phyloP scores from a whole-genome alignment of 1,140 invertebrate species.

The Caenorhabditis briggsae region DNA sequence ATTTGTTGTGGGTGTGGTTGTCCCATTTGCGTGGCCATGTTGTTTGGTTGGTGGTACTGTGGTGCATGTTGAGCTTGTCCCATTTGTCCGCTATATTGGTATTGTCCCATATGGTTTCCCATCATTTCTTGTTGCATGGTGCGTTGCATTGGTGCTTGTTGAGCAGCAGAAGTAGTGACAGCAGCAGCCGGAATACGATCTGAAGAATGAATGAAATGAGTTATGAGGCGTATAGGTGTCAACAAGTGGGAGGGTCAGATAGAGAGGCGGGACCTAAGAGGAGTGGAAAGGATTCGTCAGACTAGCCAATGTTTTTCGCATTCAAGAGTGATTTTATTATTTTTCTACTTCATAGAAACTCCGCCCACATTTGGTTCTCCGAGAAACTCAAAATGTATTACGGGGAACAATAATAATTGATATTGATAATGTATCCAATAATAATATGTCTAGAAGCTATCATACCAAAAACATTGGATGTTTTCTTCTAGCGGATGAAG shows the following conservation, averaged over 20 bases:
- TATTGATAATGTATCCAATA: not conserved
- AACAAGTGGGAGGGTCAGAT: constrained; percentile 28
- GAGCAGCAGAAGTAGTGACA: not conserved
- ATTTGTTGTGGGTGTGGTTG: constrained; percentile 25
- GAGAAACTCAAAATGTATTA: too few species aligned
- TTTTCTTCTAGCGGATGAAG: not conserved
- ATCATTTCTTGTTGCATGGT: constrained; percentile 41
- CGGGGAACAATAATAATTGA: too few species aligned
- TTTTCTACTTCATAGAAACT: not conserved
- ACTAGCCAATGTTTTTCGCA: constrained; percentile 31
- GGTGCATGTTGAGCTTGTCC: constrained; percentile 24
- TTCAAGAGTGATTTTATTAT: constrained; percentile 43
- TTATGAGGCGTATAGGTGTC: constrained; percentile 30
- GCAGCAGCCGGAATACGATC: constrained; percentile 11
- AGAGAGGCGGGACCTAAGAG: constrained; percentile 18
- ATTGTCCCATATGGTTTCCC: constrained; percentile 39
- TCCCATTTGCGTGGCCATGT: constrained; percentile 37
- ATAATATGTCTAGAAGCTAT: not conserved
- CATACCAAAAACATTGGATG: not conserved
- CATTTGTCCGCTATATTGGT: not conserved
- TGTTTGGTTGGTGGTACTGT: not conserved
- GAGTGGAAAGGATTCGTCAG: not conserved
- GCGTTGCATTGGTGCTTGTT: constrained; percentile 22
- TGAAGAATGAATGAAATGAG: constrained; percentile 33
- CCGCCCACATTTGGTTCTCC: not conserved